Evolutionary conservation across 2,797 vertebrate genomes (phyloP).

Genomic region (Enteromius afrohamiltoni): DNA sequence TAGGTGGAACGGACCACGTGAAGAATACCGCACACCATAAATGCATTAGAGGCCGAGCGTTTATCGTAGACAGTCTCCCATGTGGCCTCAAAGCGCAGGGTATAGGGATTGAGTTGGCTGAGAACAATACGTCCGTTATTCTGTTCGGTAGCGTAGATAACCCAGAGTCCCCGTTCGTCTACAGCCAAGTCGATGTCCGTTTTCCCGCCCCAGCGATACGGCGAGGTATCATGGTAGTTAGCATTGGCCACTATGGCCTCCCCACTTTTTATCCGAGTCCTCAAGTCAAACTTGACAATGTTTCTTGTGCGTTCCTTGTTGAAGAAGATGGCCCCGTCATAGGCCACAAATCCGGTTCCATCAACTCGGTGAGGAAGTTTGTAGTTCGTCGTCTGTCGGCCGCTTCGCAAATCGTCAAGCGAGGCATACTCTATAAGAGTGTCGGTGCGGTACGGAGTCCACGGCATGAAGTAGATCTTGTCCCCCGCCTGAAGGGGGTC

Average conservation of each 20-base stretch:
- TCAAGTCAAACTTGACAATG: constrained; percentile 97
- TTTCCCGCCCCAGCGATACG: constrained; percentile 98
- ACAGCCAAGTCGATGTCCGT: constrained; percentile 97
- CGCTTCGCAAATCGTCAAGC: constrained; percentile 91
- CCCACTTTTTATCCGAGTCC: constrained; percentile 98
- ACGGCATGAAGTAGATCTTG: constrained; percentile 99
- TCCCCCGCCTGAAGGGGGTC: constrained; percentile 97
- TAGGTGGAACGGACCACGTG: constrained; percentile 97
- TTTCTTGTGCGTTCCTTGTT: constrained; percentile 98
- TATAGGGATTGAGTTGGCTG: constrained; percentile 98
- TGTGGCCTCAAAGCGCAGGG: constrained; percentile 93
- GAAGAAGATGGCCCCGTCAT: constrained; percentile 97
- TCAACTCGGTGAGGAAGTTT: constrained; percentile 97
- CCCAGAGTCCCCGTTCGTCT: constrained; percentile 96
- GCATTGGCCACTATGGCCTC: constrained; percentile 98
- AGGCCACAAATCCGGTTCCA: constrained; percentile 97
- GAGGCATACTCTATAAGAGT: constrained; percentile 95
- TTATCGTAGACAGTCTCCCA: constrained; percentile 98
- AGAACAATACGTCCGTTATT: constrained; percentile 99
- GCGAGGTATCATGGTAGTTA: constrained; percentile 98
- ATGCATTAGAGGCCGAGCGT: constrained; percentile 96
- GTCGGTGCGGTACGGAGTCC: constrained; percentile 98
- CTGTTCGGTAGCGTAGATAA: constrained; percentile 97
- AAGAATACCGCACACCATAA: constrained; percentile 97
- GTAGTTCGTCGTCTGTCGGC: constrained; percentile 92